Conservation (phyloP, 2,888 invertebrate species). For the Aleiodes leptofemur region DNA sequence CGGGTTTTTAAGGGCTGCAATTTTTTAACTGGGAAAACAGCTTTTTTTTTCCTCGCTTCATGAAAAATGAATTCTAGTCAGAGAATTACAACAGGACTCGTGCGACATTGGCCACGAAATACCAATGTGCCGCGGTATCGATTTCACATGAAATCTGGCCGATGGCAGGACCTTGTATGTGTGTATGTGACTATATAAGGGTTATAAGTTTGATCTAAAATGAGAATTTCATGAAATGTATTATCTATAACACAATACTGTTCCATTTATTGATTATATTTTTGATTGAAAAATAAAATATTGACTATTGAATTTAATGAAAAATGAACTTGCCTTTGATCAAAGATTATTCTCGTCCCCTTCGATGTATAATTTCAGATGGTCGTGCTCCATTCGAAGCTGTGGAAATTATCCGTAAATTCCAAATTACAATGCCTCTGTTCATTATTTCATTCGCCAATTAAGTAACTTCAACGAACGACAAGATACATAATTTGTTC, state of each 20-base stretch:
- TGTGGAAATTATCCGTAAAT: too few relatives aligned
- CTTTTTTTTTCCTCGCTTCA: neutral
- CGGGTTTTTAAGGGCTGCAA: neutral
- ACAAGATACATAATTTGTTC: neutral
- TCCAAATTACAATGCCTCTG: too few relatives aligned
- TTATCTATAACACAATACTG: neutral
- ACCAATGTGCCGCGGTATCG: constrained; percentile 29
- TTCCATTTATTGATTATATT: constrained; percentile 2
- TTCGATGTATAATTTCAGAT: too few relatives aligned
- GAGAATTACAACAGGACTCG: constrained; percentile 2
- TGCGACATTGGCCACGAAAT: constrained; percentile 36
- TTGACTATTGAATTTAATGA: too few relatives aligned
- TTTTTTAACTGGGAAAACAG: neutral
- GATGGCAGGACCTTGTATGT: constrained; percentile 13
- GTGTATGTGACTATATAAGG: neutral
- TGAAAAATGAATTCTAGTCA: neutral
- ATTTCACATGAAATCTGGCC: constrained; percentile 34
- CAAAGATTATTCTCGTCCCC: too few relatives aligned
- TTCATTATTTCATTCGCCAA: too few relatives aligned
- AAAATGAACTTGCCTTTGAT: too few relatives aligned
- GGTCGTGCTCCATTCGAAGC: too few relatives aligned
- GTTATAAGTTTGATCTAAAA: constrained; percentile 16
- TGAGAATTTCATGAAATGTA: neutral
- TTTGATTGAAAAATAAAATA: too few relatives aligned
- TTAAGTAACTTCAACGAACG: too few relatives aligned